Base-by-base conservation (phyloP, 1,140 invertebrate species). In the Drosophila parvula region DNA sequence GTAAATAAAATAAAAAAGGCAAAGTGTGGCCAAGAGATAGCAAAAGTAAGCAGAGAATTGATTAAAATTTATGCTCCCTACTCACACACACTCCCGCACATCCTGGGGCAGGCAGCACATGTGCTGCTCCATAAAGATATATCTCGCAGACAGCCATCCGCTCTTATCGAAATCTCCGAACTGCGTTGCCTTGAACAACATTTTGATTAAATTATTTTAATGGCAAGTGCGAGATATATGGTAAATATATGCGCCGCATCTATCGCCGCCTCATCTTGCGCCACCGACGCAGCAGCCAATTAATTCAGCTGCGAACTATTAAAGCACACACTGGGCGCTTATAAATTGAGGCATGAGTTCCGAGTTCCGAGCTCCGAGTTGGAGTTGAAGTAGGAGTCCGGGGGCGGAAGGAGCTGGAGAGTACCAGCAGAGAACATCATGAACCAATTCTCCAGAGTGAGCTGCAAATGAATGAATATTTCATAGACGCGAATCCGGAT, bases 131-230 rank as follows among this genome's bases (percentile, higher is more conserved):
- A 62, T 81, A 67, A 57, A 78, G 82, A 86, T 85, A 81, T 64
- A 88, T 65, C 56, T 60, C 47, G 44, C 57, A 32, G 47, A 50
- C 56, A 75, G 62, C 50, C 69, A 69, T 70, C 62, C 59, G 62
- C 65, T 65, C 53, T 74, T 79, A 88, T 88, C 75, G 63, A 79
- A 77, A 83, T 59, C 78, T 70, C 51, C 58, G 44, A 34, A 43
- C 12, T 62, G 47, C 65, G 36, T 27, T 51, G 67, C 65, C 71
- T 64, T 55, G 75, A 88, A 79, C 83, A 86, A 67, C 83, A 77
- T 86, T 89, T 88, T 88, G 83, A 88, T 88, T 88, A 88, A 88
- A 88, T 88, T 88, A 88, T 88, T 89, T 88, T 88, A 83, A 88
- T 86, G 76, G 83, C 78, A 80, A 83, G 67, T 78, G 55, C 68